Evolutionary conservation across 2,888 invertebrate genomes (phyloP), one percentile per base, ranked within the genome.

Genomic region (Drosophila macrospina): DNA sequence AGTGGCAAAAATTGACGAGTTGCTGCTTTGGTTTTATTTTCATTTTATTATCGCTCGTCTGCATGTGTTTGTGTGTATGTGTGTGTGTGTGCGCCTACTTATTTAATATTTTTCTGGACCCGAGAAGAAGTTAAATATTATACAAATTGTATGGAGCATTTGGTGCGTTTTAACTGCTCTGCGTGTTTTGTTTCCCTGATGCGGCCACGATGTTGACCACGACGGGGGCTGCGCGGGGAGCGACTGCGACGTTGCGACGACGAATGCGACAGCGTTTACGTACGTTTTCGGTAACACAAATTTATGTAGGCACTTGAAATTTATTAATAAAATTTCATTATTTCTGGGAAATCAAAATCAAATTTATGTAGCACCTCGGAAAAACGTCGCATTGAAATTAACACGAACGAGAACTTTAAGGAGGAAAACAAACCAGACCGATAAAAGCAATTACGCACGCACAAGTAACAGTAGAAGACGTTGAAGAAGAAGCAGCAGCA

Each of bases 131-230:
- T 65, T 67, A 69, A 79, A 74, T 74, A 81, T 86, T 74, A 84
- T 86, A 77, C 69, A 83, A 79, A 78, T 86, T 78, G 78, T 83
- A 68, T 78, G 70, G 55, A 68, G 63, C 70, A 78, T 83, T 86
- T 84, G 76, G 73, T 86, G 80, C 76, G 76, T 76, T 74, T 80
- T 83, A 83, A 83, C 69, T 67, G 86, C 83, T 69, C 77, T 86
- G 82, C 85, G 85, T 86, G 85, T 78, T 82, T 67, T 80, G 85
- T 63, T 78, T 86, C 80, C 80, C 69, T 80, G 85, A 86, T 86
- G 72, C 44, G 69, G 37, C 30, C 15, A 28, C 28, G 5, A 42
- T 50, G 7, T 4, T 26, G 45, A 26, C 39, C 15, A 32, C 39
- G 30, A 2, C 20, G 13, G 11, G 45, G 15, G 15, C 30, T 16